These are phyloP conservation scores for Ischnura elegans DNA, from an alignment of 2,888 invertebrate species.

Conservation along the genomic window DNA sequence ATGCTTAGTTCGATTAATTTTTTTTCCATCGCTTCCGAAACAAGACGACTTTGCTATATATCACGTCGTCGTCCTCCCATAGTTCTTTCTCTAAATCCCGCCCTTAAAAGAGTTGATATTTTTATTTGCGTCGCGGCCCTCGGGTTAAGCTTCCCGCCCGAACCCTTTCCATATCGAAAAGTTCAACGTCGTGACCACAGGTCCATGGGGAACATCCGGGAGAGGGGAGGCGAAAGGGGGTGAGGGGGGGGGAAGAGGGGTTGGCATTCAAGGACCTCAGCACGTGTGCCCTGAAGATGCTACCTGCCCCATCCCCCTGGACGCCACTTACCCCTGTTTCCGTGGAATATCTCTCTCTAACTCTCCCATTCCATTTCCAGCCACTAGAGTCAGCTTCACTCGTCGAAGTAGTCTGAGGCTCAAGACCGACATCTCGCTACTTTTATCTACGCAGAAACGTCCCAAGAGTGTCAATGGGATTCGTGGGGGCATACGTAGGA, in stretches of 20 bases:
- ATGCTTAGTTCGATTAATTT: no score
- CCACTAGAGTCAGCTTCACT: no score
- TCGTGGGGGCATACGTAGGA: no score
- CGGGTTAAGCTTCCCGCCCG: not conserved
- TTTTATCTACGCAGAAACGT: no score
- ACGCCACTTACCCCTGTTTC: not conserved
- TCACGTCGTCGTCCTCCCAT: no score
- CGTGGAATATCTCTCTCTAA: not conserved
- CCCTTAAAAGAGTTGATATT: not conserved
- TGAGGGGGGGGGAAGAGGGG: not conserved
- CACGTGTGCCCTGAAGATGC: not conserved
- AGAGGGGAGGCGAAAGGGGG: not conserved
- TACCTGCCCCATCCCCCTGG: not conserved
- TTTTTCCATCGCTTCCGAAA: no score
- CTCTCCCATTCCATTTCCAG: not conserved
- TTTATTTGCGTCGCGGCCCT: not conserved
- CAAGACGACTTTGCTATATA: no score
- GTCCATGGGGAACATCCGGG: conserved; percentile 19
- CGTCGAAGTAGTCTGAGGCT: no score
- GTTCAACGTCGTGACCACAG: conserved; percentile 14
- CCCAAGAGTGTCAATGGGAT: no score
- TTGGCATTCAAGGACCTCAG: conserved; percentile 14
- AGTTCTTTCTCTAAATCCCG: no score
- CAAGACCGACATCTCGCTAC: no score
- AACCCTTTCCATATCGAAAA: conserved; percentile 30